Conservation (phyloP, 2,888 invertebrate genomes). For the Drosophila colorata region DNA sequence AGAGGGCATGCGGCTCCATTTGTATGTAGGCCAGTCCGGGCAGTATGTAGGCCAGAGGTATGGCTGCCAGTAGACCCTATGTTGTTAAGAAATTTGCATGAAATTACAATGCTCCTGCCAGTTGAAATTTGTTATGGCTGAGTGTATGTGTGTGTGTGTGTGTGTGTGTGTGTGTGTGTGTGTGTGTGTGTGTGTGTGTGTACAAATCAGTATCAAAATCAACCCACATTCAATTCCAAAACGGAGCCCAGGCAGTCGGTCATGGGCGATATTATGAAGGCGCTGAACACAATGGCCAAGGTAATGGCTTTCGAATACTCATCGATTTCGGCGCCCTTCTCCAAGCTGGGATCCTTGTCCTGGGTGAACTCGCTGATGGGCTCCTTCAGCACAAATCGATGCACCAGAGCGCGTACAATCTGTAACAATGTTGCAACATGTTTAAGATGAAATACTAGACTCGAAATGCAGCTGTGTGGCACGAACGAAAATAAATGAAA, state of each 20-base stretch:
- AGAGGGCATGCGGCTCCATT: slow-evolving; percentile 89
- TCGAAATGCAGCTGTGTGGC: slow-evolving; percentile 32
- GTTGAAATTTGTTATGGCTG: slow-evolving; percentile 7
- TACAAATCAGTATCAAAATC: slow-evolving; percentile 22
- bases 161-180: background rate
- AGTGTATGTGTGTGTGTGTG: background rate
- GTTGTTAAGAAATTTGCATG: slow-evolving; percentile 57
- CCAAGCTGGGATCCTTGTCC: slow-evolving; percentile 84
- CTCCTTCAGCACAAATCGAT: slow-evolving; percentile 84
- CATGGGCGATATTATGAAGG: slow-evolving; percentile 91
- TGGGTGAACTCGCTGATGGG: slow-evolving; percentile 84
- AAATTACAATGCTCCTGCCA: slow-evolving; percentile 16
- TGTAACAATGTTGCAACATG: slow-evolving; percentile 43
- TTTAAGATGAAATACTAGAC: slow-evolving; percentile 11
- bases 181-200: slow-evolving; percentile 4
- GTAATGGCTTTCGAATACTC: slow-evolving; percentile 84
- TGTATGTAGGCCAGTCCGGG: slow-evolving; percentile 92
- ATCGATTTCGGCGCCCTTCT: slow-evolving; percentile 84
- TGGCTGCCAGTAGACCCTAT: slow-evolving; percentile 92
- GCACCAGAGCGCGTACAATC: slow-evolving; percentile 85
- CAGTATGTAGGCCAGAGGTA: slow-evolving; percentile 92
- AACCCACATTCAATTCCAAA: slow-evolving; percentile 91
- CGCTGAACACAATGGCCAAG: slow-evolving; percentile 88
- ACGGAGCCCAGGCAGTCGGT: slow-evolving; percentile 94
- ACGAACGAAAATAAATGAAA: slow-evolving; percentile 24